Evolutionary conservation across 2,113 vertebrate genomes (phyloP), one percentile per base, ranked within the genome.

Genomic region (Gasterosteus nipponicus): DNA sequence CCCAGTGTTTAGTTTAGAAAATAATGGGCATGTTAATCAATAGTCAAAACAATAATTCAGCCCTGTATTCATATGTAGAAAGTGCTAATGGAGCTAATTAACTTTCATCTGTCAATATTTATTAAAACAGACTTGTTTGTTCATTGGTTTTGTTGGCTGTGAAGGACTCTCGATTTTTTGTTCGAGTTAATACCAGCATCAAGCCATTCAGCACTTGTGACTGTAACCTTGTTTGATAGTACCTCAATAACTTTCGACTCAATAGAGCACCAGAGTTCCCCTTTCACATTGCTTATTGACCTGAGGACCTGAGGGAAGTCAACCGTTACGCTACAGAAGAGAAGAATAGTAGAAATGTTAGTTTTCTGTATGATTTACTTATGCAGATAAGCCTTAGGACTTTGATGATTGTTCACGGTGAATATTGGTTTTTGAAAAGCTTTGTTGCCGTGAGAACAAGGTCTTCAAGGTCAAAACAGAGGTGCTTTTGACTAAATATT

Each of bases 181-280:
- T 71, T 53, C 29, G 49, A 56, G 33, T 72, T 80, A 61, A 75
- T 69, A 69, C 5, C 38, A 61, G 44, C 54, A 33, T 76, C 62
- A 70, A 75, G 46, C 57, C 73, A 66, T 77, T 82, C 75, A 79
- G 73, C 66, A 82, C 73, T 75, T 84, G 62, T 74, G 64, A 73
- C 67, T 78, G 26, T 80, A 79, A 86, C 31, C 66, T 78, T 79
- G 73, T 80, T 82, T 78, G 44, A 77, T 77, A 63, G 69, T 60
- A 72, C 73, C 66, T 85, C 77, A 80, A 85, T 78, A 82, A 81
- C 69, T 74, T 75, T 75, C 56, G 73, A 69, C 64, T 80, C 61
- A 61, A 16, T 46, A 62, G 66, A 78, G 70, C 77, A 56, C 64
- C 60, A 31, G 58, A 68, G 42, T 73, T 26, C 22, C 22, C 22